phyloP scores from a whole-genome alignment of 1,140 invertebrate genomes.

The Euschistus heros region DNA sequence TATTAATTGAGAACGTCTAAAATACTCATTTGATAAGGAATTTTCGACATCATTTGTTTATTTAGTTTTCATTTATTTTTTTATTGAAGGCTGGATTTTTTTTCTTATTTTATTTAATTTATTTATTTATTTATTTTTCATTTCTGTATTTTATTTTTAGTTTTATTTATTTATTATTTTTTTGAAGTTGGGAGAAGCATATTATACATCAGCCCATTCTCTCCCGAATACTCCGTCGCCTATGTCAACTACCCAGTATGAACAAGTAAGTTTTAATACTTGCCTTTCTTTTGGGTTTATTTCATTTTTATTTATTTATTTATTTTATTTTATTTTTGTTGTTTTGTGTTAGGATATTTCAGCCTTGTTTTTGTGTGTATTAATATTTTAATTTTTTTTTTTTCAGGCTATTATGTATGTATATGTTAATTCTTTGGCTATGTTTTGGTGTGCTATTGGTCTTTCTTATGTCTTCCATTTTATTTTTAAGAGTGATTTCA shows the following conservation, averaged over 20 bases:
- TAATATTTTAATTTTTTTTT: neutral
- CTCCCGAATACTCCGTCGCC: conserved; percentile 29
- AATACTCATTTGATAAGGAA: too few species aligned
- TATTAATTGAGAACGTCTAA: too few species aligned
- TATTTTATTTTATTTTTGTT: conserved; percentile 14
- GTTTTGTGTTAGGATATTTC: neutral
- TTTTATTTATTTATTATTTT: conserved; percentile 24
- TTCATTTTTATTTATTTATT: neutral
- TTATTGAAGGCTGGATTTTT: neutral
- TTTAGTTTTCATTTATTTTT: neutral
- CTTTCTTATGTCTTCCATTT: too few species aligned
- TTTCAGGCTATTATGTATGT: neutral
- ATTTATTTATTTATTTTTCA: conserved; percentile 19
- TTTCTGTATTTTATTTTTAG: conserved; percentile 22
- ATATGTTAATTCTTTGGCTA: too few species aligned
- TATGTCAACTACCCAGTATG: conserved; percentile 27
- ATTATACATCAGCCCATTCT: conserved; percentile 24
- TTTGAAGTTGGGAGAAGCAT: conserved; percentile 17
- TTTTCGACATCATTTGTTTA: neutral
- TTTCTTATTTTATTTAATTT: conserved; percentile 20
- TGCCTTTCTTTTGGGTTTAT: neutral
- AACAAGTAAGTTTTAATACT: conserved; percentile 25
- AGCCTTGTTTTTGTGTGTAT: neutral
- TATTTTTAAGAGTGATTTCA: too few species aligned
- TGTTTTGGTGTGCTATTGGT: too few species aligned